A percentile compares a stretch with the other conserved stretches of the same genome.
phyloP scores from a whole-genome alignment of 2,113 vertebrate species.

The Callionymus lyra region DNA sequence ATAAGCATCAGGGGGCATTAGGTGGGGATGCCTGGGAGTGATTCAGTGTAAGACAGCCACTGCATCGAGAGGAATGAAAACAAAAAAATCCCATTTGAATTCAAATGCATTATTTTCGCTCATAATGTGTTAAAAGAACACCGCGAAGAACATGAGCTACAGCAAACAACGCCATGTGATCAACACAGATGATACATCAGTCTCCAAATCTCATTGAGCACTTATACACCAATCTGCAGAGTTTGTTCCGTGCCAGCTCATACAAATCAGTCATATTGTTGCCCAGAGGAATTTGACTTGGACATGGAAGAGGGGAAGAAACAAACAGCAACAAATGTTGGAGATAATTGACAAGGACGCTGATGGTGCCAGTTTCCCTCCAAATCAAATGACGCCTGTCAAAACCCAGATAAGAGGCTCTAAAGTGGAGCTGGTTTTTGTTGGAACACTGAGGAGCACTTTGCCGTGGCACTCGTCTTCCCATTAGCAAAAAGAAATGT shows the following conservation, averaged over 20 bases:
- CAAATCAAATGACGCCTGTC: slow-evolving; percentile 45
- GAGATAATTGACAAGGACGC: slow-evolving; percentile 54
- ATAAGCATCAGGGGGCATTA: too few relatives aligned
- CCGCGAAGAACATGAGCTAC: slow-evolving; percentile 7
- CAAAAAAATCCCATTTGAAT: too few relatives aligned
- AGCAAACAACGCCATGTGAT: slow-evolving; percentile 60
- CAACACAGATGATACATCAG: slow-evolving; percentile 62
- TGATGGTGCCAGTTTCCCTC: slow-evolving; percentile 61
- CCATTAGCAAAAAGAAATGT: slow-evolving; percentile 67
- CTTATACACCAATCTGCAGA: slow-evolving; percentile 58
- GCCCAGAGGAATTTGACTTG: slow-evolving; percentile 53
- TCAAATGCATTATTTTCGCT: too few relatives aligned
- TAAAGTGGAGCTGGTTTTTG: slow-evolving; percentile 41
- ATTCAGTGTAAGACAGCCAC: too few relatives aligned
- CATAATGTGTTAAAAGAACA: too few relatives aligned
- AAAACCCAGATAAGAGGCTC: slow-evolving; percentile 38
- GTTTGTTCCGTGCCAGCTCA: slow-evolving; percentile 49
- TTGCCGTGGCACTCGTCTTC: slow-evolving; percentile 62
- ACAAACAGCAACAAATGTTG: slow-evolving; percentile 60
- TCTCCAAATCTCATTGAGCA: slow-evolving; percentile 50
- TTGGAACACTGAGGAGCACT: slow-evolving; percentile 55
- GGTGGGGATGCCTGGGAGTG: too few relatives aligned
- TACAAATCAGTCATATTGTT: slow-evolving; percentile 56
- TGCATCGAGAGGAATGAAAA: too few relatives aligned
- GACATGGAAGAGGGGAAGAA: slow-evolving; percentile 49